Evolutionary conservation across 2,888 invertebrate species (phyloP).

Genomic region (Torymus texanus): DNA sequence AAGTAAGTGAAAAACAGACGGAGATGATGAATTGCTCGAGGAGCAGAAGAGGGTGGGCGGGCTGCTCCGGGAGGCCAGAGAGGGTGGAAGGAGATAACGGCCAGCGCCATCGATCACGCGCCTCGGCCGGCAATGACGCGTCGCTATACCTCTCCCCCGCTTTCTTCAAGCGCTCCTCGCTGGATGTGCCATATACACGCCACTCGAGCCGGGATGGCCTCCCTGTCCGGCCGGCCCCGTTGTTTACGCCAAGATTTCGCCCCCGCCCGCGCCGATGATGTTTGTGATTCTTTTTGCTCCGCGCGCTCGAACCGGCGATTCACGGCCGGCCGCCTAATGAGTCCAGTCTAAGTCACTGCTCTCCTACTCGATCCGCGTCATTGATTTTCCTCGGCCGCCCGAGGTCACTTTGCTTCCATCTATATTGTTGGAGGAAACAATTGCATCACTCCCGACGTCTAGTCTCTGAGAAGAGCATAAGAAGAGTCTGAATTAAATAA

Average conservation of each 20-base stretch:
- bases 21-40: slow-evolving; percentile 74
- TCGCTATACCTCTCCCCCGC: slow-evolving; percentile 42
- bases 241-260: slow-evolving; percentile 41
- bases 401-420: too few species aligned
- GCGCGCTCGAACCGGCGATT: slow-evolving; percentile 23
- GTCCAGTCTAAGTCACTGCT: slow-evolving; percentile 14
- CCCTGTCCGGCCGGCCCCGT: slow-evolving; percentile 1
- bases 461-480: too few species aligned
- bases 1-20: slow-evolving; percentile 75
- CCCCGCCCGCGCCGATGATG: background rate
- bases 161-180: slow-evolving; percentile 19
- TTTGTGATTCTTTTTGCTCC: background rate
- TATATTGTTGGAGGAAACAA: background rate
- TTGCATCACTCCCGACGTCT: too few species aligned
- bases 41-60: slow-evolving; percentile 36
- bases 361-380: slow-evolving; percentile 34
- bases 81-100: slow-evolving; percentile 73
- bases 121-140: slow-evolving; percentile 72
- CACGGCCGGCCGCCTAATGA: slow-evolving; percentile 38
- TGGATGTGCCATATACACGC: slow-evolving; percentile 10
- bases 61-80: slow-evolving; percentile 64
- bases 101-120: slow-evolving; percentile 73
- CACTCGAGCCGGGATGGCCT: background rate
- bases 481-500: too few species aligned
- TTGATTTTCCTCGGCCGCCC: slow-evolving; percentile 37